These are phyloP conservation scores for Augochlorella aurata DNA, from an alignment of 2,888 invertebrate genomes.

Conservation along the genomic window DNA sequence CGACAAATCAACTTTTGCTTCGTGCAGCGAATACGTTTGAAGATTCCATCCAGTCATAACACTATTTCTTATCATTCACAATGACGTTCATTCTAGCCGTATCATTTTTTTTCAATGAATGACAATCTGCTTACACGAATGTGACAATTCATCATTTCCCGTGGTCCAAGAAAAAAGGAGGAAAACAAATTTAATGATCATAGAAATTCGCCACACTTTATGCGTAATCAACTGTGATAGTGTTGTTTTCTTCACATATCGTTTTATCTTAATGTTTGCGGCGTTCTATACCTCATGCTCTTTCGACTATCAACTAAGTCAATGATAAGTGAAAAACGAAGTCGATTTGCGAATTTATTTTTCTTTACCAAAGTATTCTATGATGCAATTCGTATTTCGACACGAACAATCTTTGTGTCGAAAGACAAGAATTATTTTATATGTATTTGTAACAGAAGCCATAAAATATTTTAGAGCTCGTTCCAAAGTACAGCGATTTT, in stretches of 20 bases:
- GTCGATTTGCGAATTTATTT: not conserved
- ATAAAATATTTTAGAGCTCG: not conserved
- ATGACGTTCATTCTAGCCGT: not conserved
- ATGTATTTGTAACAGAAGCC: not conserved
- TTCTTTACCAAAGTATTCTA: not conserved
- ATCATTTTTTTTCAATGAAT: not conserved
- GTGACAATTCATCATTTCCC: not conserved
- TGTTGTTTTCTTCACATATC: slow-evolving; percentile 29
- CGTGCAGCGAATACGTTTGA: not conserved
- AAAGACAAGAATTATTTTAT: not conserved
- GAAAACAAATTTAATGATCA: not conserved
- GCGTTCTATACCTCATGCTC: not conserved
- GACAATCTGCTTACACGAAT: not conserved
- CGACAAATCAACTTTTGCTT: not conserved
- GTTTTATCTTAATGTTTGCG: slow-evolving; percentile 21
- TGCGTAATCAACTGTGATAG: slow-evolving; percentile 41
- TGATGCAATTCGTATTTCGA: not conserved
- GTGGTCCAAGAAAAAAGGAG: not conserved
- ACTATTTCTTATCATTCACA: not conserved
- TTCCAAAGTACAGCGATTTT: not conserved
- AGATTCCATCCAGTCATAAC: not conserved
- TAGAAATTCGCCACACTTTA: not conserved
- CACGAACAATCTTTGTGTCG: not conserved
- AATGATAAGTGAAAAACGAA: too few relatives aligned
- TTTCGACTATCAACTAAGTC: not conserved